These are phyloP conservation scores for Scaptomyza montana DNA, from an alignment of 1,140 invertebrate species.

Conservation along the genomic window DNA sequence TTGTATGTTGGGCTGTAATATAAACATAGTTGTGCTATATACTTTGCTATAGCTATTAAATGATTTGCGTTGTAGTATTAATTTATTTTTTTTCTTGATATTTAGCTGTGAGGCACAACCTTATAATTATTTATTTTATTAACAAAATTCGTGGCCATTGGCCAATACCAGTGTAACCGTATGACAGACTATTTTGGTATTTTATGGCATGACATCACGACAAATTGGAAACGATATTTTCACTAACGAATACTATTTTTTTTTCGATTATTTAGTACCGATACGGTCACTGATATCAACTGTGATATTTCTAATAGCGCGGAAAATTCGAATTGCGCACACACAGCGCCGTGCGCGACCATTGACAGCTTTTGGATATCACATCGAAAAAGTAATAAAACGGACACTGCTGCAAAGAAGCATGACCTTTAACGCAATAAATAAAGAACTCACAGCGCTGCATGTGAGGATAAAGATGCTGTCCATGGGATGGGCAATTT, in stretches of 20 bases:
- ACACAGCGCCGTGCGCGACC: conserved; percentile 65
- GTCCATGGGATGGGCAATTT: conserved; percentile 69
- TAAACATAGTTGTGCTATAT: conserved; percentile 27
- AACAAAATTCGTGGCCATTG: conserved; percentile 30
- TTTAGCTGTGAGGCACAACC: conserved; percentile 11
- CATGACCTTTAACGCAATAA: conserved; percentile 78
- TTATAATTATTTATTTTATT: conserved; percentile 9
- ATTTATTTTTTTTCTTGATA: conserved; percentile 5
- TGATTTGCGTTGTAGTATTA: background rate
- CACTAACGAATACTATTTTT: conserved; percentile 8
- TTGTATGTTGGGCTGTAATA: conserved; percentile 27
- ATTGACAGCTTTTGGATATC: conserved; percentile 69
- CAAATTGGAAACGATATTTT: conserved; percentile 8
- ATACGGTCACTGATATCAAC: conserved; percentile 24
- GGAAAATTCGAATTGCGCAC: conserved; percentile 68
- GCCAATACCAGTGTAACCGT: conserved; percentile 23
- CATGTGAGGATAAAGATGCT: conserved; percentile 77
- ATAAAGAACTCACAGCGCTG: conserved; percentile 77
- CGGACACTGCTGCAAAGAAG: conserved; percentile 73
- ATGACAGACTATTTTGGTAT: conserved; percentile 9
- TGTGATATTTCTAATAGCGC: conserved; percentile 16
- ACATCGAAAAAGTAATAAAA: conserved; percentile 78
- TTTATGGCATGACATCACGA: conserved; percentile 40
- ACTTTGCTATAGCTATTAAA: background rate
- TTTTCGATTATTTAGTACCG: conserved; percentile 32